phyloP scores from a whole-genome alignment of 2,888 invertebrate genomes.

The Amaurobius ferox region DNA sequence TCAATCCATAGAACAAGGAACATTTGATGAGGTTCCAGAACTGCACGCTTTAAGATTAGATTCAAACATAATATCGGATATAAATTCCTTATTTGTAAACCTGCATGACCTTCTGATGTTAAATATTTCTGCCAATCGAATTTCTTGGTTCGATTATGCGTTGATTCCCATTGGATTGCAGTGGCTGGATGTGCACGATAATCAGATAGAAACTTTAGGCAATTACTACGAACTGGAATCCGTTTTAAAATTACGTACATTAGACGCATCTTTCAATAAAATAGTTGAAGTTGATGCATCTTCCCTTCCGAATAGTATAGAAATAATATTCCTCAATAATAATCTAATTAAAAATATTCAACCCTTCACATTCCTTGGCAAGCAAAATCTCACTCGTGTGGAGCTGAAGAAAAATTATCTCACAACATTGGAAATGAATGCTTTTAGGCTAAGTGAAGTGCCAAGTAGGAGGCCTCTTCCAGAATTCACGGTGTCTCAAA shows the following conservation, averaged over 20 bases:
- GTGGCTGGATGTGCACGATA: constrained; percentile 94
- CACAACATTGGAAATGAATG: constrained; percentile 91
- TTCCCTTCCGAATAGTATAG: constrained; percentile 90
- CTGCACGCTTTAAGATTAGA: constrained; percentile 93
- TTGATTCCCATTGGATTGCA: constrained; percentile 89
- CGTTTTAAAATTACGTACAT: constrained; percentile 87
- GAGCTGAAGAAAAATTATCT: constrained; percentile 95
- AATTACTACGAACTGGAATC: constrained; percentile 91
- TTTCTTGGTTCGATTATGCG: constrained; percentile 92
- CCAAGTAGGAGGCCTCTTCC: constrained; percentile 81
- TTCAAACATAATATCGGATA: constrained; percentile 88
- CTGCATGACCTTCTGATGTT: constrained; percentile 91
- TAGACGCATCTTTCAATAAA: constrained; percentile 94
- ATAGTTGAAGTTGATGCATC: constrained; percentile 82
- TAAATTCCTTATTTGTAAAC: constrained; percentile 89
- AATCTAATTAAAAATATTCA: constrained; percentile 91
- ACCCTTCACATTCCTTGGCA: constrained; percentile 92
- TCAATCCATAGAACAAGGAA: constrained; percentile 86
- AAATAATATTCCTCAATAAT: constrained; percentile 89
- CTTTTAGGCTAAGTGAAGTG: constrained; percentile 88
- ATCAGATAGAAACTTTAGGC: constrained; percentile 87
- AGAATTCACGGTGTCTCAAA: constrained; percentile 74
- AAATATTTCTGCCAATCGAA: constrained; percentile 93
- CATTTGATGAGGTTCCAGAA: constrained; percentile 85
- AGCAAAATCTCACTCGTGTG: constrained; percentile 91